Base-by-base conservation (phyloP, 2,797 vertebrate species). In the Mareca penelope region DNA sequence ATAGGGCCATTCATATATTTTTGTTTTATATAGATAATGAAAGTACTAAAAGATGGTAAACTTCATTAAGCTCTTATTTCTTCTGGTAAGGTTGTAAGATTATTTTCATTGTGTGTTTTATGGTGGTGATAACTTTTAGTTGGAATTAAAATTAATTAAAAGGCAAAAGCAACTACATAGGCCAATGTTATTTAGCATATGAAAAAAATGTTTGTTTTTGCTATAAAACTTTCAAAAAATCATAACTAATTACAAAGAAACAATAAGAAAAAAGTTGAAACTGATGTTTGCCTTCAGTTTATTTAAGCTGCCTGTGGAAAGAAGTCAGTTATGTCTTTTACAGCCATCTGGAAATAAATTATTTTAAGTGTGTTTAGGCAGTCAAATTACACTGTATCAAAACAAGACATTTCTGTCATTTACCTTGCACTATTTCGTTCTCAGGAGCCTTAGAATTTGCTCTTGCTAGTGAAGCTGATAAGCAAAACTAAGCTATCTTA, bases 401-500 rank as follows among this genome's bases (percentile, higher is more conserved):
- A 85, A 29, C 55, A 93, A 90, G 89, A 71, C 71, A 80, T 93
- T 96, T 94, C 33, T 93, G 3, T 80, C 21, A 57, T 67, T 94
- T 77, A 71, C 79, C 68, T 75, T 90, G 85, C 48, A 80, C 8
- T 96, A 63, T 93, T 97, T 97, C 37, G 91, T 77, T 94, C 92
- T 91, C 37, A 15, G 72, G 92, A 93, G 88, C 31, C 63, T 92
- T 52, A 85, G 89, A 96, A 85, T 65, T 60, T 94, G 56, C 12
- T 91, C 24, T 67, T 93, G 69, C 70, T 93, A 90, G 92, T 56
- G 71, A 92, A 93, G 67, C 46, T 85, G 83, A 93, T 94, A 95
- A 87, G 76, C 13, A 81, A 72, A 94, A 85, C 82, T 77, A 88
- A 84, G 33, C n/a, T 96, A 85, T 94, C 88, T 78, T 84, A 81